phyloP scores from a whole-genome alignment of 2,888 invertebrate species.

The Agrenia bidenticulata region DNA sequence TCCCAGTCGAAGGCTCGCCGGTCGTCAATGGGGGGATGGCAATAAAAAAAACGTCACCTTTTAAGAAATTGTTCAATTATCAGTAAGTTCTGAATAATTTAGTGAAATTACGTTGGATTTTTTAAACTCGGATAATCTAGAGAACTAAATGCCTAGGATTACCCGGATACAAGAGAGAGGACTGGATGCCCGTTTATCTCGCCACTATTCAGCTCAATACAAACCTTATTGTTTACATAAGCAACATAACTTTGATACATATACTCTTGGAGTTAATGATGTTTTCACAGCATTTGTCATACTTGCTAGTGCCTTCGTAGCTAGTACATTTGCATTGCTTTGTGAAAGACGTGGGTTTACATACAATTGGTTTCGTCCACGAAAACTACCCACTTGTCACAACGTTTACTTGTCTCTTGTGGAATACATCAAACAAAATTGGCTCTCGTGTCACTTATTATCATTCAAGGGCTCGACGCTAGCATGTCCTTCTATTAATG shows the following conservation, averaged over 20 bases:
- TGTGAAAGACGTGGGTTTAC: not conserved
- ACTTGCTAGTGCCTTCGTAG: not conserved
- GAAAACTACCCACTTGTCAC: too few relatives aligned
- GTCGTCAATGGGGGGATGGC: conserved; percentile 9
- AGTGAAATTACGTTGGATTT: not conserved
- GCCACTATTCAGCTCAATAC: not conserved
- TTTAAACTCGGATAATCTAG: not conserved
- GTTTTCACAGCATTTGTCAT: conserved; percentile 16
- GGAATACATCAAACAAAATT: too few relatives aligned
- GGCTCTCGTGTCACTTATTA: too few relatives aligned
- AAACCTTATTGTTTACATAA: not conserved
- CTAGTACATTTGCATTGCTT: not conserved
- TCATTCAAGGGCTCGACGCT: too few relatives aligned
- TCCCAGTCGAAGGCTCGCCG: not conserved
- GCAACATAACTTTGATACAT: not conserved
- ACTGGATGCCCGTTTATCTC: conserved; percentile 5
- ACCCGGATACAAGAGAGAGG: conserved; percentile 5
- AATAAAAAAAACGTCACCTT: not conserved
- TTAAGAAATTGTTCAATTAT: conserved; percentile 6
- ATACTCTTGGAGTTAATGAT: conserved; percentile 7
- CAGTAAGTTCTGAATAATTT: not conserved
- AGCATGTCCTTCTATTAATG: too few relatives aligned
- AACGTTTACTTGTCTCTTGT: too few relatives aligned
- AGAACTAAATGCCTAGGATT: not conserved
- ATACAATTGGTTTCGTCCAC: too few relatives aligned